Percentiles rank a stretch among this genome's conserved stretches.
Evolutionary conservation across 2,888 invertebrate genomes (phyloP).

Genomic region (Microplitis manilae): DNA sequence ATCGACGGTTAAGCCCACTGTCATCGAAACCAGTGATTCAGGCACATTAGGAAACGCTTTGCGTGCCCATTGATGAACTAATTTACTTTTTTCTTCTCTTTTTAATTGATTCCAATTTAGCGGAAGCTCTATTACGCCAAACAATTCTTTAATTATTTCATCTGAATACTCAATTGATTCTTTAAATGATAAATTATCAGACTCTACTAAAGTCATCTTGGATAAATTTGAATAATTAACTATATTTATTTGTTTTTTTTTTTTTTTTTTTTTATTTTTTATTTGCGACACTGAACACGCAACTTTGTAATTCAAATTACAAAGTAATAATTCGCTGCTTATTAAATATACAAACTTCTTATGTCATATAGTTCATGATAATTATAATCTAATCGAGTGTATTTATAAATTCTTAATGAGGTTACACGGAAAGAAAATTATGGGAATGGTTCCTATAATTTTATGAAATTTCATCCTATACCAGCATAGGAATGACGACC

Average conservation of each 20-base stretch:
- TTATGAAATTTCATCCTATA: too few species aligned
- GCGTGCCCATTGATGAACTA: slow-evolving; percentile 20
- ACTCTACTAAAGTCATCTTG: neutral
- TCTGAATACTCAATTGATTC: neutral
- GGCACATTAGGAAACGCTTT: slow-evolving; percentile 38
- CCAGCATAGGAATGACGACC: too few species aligned
- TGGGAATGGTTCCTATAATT: too few species aligned
- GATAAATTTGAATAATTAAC: neutral
- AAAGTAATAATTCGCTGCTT: neutral
- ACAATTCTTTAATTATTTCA: neutral
- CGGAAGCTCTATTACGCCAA: slow-evolving; percentile 19
- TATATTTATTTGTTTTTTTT: too few species aligned
- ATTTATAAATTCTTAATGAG: neutral
- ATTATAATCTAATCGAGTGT: neutral
- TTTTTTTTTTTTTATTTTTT: too few species aligned
- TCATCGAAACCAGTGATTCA: slow-evolving; percentile 34
- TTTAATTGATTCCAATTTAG: slow-evolving; percentile 41
- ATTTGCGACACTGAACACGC: too few species aligned
- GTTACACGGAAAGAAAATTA: too few species aligned
- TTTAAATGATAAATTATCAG: neutral
- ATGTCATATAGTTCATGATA: neutral
- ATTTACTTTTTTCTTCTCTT: slow-evolving; percentile 39
- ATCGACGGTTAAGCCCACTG: slow-evolving; percentile 29
- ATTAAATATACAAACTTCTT: neutral
- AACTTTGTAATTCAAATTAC: too few species aligned